phyloP scores from a whole-genome alignment of 2,797 vertebrate genomes.

The Muraenolepis orangiensis region DNA sequence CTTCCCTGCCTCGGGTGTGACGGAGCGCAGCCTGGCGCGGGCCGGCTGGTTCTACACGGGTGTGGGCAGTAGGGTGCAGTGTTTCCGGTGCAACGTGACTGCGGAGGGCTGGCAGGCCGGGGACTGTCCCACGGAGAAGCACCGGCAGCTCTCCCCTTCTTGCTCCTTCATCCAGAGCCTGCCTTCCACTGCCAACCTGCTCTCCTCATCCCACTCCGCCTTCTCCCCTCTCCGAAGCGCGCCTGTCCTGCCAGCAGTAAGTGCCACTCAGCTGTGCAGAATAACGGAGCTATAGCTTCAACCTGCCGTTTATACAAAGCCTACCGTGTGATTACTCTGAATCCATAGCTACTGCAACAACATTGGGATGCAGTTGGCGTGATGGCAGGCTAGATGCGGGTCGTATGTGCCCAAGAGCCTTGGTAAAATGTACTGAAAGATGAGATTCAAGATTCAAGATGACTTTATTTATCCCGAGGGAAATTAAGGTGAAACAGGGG shows the following conservation, averaged over 20 bases:
- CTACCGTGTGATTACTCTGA: not conserved
- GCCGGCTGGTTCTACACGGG: constrained; percentile 96
- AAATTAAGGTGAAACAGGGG: too few species aligned
- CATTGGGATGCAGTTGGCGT: not conserved
- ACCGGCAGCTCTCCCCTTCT: constrained; percentile 84
- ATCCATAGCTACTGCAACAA: not conserved
- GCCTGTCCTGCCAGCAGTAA: constrained; percentile 66
- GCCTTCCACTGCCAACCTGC: constrained; percentile 73
- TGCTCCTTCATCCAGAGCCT: constrained; percentile 89
- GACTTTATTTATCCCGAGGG: too few species aligned
- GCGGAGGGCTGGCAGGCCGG: constrained; percentile 91
- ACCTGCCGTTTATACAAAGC: not conserved
- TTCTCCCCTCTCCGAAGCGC: constrained; percentile 78
- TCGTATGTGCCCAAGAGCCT: not conserved
- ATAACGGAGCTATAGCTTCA: too few species aligned
- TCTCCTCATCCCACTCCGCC: constrained; percentile 81
- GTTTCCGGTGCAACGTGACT: constrained; percentile 87
- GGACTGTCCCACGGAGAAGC: constrained; percentile 89
- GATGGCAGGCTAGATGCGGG: not conserved
- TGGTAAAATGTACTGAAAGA: not conserved
- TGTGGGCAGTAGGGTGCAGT: constrained; percentile 86
- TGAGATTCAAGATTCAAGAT: too few species aligned
- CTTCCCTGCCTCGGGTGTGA: constrained; percentile 79
- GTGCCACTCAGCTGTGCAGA: not conserved
- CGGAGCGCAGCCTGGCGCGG: constrained; percentile 90